Evolutionary conservation across 2,888 invertebrate species (phyloP).

Genomic region (Drosophila nigritarsus): DNA sequence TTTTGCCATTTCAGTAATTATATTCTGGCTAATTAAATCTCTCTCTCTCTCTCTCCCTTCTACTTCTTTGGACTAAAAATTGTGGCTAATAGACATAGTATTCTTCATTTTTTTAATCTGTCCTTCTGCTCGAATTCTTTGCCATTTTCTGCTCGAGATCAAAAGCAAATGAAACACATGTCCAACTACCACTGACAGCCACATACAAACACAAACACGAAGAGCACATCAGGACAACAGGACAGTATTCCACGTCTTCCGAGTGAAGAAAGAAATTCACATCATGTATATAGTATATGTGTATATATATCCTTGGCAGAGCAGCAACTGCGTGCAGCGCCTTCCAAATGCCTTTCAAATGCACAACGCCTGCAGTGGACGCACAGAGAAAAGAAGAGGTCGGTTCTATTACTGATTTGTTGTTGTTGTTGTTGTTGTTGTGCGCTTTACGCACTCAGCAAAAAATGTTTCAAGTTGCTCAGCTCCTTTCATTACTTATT

Average conservation of each 20-base stretch:
- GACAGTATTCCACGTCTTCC: background rate
- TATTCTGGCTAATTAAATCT: background rate
- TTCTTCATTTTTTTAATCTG: slow-evolving; percentile 2
- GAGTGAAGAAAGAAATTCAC: slow-evolving; percentile 12
- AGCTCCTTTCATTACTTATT: slow-evolving; percentile 79
- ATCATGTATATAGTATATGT: slow-evolving; percentile 1
- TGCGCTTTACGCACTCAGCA: slow-evolving; percentile 72
- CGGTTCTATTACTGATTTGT: slow-evolving; percentile 14
- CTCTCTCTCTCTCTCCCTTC: background rate
- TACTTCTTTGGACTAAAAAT: background rate
- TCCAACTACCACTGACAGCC: slow-evolving; percentile 29
- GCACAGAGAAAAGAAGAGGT: slow-evolving; percentile 29
- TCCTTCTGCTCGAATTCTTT: background rate
- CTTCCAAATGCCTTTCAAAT: slow-evolving; percentile 54
- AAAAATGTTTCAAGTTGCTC: slow-evolving; percentile 63
- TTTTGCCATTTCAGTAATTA: background rate
- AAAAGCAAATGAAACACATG: slow-evolving; percentile 61
- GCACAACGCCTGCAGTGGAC: slow-evolving; percentile 56
- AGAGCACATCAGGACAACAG: slow-evolving; percentile 41
- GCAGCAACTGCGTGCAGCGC: slow-evolving; percentile 49
- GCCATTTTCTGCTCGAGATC: slow-evolving; percentile 20
- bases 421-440: slow-evolving; percentile 16
- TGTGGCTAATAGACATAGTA: slow-evolving; percentile 24
- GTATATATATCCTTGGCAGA: slow-evolving; percentile 29
- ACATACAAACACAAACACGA: slow-evolving; percentile 8